Evolutionary conservation across 2,113 vertebrate genomes (phyloP), one percentile per base, ranked within the genome.

Genomic region (Atherinomorus stipes): DNA sequence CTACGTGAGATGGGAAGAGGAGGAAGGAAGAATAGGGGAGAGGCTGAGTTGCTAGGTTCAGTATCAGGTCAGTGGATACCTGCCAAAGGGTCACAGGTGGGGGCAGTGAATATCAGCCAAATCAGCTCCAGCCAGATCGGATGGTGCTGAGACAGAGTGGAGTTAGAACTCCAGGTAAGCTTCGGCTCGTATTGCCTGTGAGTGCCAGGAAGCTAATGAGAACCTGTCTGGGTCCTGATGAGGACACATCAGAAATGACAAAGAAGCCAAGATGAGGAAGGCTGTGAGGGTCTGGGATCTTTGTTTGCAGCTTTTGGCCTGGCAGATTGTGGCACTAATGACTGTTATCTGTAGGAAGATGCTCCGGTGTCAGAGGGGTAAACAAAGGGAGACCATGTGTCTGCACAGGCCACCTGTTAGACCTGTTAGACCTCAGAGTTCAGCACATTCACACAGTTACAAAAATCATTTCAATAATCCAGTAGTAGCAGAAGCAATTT

Each of bases 151-250:
- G 60, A 64, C 62, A 18, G 12, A 78, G 74, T 54, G 75, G 7
- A 47, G 44, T 74, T 66, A 45, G 64, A 53, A 51, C 65, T 60
- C 45, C 9, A 28, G 31, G 42, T 62, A 42, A n/a, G 52, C 38
- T 61, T 71, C 56, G 37, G 45, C 78, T 78, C 52, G 71, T 44
- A 12, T 19, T 57, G 11, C 40, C 49, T 74, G 71, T 68, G 69
- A 47, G n/a, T 49, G 57, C 70, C 74, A 76, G 66, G 71, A 74
- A 77, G 60, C 75, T 89, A 92, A 91, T 84, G 86, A 88, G 76
- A 71, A 34, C 67, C 51, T 59, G 87, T 77, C 78, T 83, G 84
- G 81, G 81, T 83, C 83, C 83, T 3, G 42, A 70, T 16, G 83
- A 69, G 70, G 80, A 84, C 76, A 66, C 11, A 52, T 74, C 59